These are phyloP conservation scores for Erpornis zantholeuca DNA, from an alignment of 2,113 vertebrate genomes.

Conservation along the genomic window DNA sequence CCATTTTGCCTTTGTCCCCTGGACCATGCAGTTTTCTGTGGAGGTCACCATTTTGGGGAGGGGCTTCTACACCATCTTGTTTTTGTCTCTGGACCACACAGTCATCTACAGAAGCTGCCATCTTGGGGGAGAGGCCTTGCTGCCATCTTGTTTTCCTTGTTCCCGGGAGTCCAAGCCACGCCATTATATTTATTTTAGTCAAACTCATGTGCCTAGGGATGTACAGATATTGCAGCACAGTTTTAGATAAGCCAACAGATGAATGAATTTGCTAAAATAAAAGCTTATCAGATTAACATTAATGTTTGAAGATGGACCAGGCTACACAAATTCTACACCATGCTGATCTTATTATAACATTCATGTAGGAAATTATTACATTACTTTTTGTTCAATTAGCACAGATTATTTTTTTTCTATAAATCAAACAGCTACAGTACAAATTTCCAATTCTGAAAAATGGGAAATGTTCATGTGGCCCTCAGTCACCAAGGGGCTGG, in stretches of 20 bases:
- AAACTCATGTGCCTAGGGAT: not conserved
- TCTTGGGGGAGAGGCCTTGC: not conserved
- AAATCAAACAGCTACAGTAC: not conserved
- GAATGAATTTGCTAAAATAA: not conserved
- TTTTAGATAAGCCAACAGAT: not conserved
- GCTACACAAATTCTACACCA: not conserved
- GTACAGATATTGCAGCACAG: not conserved
- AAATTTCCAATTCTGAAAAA: not conserved
- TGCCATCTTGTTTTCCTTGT: not conserved
- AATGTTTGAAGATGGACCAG: not conserved
- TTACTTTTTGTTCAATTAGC: not conserved
- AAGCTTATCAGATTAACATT: not conserved
- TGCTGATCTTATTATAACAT: not conserved
- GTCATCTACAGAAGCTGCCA: not conserved
- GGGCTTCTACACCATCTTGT: not conserved
- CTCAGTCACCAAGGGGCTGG: not conserved
- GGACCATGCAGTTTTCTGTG: rapidly evolving
- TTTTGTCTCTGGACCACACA: not conserved
- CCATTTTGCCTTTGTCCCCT: not conserved
- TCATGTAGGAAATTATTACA: not conserved
- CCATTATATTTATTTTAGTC: not conserved
- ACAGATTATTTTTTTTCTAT: not conserved
- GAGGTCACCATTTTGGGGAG: not conserved
- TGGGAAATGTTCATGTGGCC: not conserved
- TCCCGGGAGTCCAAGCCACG: not conserved